Evolutionary conservation across 2,888 invertebrate genomes (phyloP), one percentile per base, ranked within the genome.

Genomic region (Macropis europaea): DNA sequence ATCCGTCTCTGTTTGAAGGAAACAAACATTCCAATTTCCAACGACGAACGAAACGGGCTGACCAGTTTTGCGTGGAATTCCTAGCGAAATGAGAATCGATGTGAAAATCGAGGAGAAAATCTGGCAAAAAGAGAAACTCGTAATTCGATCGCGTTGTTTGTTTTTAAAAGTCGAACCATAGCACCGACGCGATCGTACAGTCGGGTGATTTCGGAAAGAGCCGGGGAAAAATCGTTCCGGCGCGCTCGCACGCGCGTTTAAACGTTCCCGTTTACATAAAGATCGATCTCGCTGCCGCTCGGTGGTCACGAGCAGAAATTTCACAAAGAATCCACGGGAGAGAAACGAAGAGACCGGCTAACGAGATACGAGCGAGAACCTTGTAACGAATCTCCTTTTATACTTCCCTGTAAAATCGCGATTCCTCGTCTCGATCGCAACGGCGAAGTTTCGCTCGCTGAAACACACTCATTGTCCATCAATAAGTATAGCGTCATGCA

Each of bases 361-460:
- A 38, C 24, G 48, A 43, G 54, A 24, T 19, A 36, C 30, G 11
- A 24, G 22, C 15, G 66, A 54, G 60, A 78, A 72, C 84, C 84
- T 84, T 84, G 85, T 85, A 85, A 84, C 84, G 76, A 74, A 83
- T 85, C 54, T 70, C 82, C 68, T 75, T 79, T 72, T 50, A 76
- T 50, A 43, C 28, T 22, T 57, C 40, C 17, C 34, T 24, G 9
- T 28, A 19, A 22, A 26, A n/a, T n/a, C n/a, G n/a, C 15, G 26
- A 26, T 26, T 47, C 9, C 40, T n/a, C 19, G 38, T 48, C 4
- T 13, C 17, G 30, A 19, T 26, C 22, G 47, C 36, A 34, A 24
- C 9, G 13, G 17, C 34, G 6, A n/a, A 7, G 6, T 26, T 17
- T 4, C 34, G 5, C 13, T 53, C 7, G 4, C 7, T 28, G 17